phyloP scores from a whole-genome alignment of 2,888 invertebrate species.

The Alloscopus bannaensis region DNA sequence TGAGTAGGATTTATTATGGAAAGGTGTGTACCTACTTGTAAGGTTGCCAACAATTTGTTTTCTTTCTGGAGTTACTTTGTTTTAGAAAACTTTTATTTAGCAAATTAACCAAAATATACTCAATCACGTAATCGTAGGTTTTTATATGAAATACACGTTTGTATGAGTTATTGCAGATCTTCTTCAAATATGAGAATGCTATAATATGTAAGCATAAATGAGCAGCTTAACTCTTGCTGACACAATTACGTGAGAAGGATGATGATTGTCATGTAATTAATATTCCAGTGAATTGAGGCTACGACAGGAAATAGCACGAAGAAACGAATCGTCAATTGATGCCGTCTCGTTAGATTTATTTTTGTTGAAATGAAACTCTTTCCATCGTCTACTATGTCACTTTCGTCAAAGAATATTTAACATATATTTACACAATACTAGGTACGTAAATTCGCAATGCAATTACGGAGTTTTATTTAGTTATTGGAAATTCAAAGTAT shows the following conservation, averaged over 20 bases:
- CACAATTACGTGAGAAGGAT: neutral
- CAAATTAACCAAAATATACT: conserved; percentile 26
- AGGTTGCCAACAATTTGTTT: neutral
- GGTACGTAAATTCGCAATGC: too few species aligned
- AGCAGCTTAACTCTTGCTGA: neutral
- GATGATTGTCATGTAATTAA: neutral
- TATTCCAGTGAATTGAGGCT: neutral
- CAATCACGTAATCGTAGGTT: too few species aligned
- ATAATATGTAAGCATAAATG: too few species aligned
- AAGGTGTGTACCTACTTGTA: neutral
- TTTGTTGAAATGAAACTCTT: conserved; percentile 26
- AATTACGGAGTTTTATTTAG: too few species aligned
- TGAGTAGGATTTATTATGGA: neutral
- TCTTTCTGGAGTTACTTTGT: conserved; percentile 11
- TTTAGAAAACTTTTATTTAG: conserved; percentile 4
- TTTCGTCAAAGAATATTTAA: too few species aligned
- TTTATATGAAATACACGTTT: too few species aligned
- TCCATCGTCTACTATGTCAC: neutral
- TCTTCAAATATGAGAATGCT: too few species aligned
- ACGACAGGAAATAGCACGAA: conserved; percentile 32
- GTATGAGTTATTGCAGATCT: too few species aligned
- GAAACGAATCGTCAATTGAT: conserved; percentile 57
- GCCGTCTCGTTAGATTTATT: conserved; percentile 55
- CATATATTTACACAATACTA: too few species aligned
- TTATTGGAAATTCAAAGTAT: too few species aligned